Evolutionary conservation across 1,140 invertebrate genomes (phyloP).

Genomic region (Drosophila trapezifrons): DNA sequence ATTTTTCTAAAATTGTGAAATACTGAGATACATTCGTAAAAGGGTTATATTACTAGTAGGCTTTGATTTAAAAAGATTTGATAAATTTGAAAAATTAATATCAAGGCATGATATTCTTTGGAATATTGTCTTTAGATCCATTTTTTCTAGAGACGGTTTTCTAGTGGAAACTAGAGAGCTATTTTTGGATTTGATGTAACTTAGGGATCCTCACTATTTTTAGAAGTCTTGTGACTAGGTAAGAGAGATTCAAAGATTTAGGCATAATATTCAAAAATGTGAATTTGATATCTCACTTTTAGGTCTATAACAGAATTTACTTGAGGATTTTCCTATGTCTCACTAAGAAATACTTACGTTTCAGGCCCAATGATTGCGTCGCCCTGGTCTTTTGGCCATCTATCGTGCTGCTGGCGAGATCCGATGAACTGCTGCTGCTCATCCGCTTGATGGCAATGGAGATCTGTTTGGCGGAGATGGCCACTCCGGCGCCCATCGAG

Average conservation of each 20-base stretch:
- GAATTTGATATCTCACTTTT: neutral
- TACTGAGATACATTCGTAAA: neutral
- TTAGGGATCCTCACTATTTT: neutral
- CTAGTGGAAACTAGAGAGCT: neutral
- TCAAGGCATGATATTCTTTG: neutral
- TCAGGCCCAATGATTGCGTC: constrained; percentile 29
- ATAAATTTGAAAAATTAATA: no score
- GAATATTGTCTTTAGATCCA: neutral
- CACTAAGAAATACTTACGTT: constrained; percentile 41
- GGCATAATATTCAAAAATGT: no score
- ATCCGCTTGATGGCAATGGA: constrained; percentile 4
- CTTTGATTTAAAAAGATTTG: neutral
- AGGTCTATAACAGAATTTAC: neutral
- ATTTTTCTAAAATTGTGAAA: neutral
- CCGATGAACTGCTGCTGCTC: constrained; percentile 1
- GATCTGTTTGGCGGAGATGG: constrained; percentile 30
- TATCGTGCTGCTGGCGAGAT: constrained; percentile 20
- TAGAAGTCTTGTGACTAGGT: neutral
- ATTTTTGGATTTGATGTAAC: constrained; percentile 8
- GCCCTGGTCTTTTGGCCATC: constrained; percentile 25
- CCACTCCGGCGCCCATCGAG: constrained; percentile 19
- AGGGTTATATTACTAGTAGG: neutral
- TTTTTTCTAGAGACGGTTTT: neutral
- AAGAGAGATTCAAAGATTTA: neutral
- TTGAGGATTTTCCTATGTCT: neutral